Base-by-base conservation (phyloP, 2,888 invertebrate species). In the Yponomeuta cagnagella region DNA sequence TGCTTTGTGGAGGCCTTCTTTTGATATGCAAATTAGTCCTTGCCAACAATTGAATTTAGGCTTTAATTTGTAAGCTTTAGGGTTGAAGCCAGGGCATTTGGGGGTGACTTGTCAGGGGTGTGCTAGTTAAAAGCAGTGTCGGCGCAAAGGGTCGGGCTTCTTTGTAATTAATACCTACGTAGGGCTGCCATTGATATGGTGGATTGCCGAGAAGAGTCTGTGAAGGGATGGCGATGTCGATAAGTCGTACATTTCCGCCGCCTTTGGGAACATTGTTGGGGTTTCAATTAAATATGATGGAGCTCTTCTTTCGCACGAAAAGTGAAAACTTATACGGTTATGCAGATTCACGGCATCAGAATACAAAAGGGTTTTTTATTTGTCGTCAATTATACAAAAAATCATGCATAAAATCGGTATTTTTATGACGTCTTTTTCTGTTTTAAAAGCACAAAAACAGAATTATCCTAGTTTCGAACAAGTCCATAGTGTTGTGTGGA, bases 91-190 rank as follows among this genome's bases (percentile, higher is more conserved):
- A 78, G 73, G 63, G 73, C 71, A 73, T 80, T 83, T 10, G 33
- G 48, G 3, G 75, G 71, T 23, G 74, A 75, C 80, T 83, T 81
- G 77, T 79, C 78, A 86, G 82, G 88, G 87, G 87, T 85, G 84
- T 83, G 78, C 78, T 81, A 83, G 81, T 86, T 83, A 82, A 87
- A 85, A 87, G 82, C 85, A 77, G 84, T 78, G 83, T 63, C 83
- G 81, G 79, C 82, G 79, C 74, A 74, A 80, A 84, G 86, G 84
- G 84, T 78, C 84, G 85, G 87, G 88, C 76, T 73, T 78, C 86
- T 88, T 88, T 89, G 90, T 89, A 90, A 91, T 89, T 88, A 89
- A 90, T 89, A 91, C 84, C 86, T 87, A 90, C 84, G 87, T 87
- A 82, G 82, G 81, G 80, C 81, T 80, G 87, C 84, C 82, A 90